These are phyloP conservation scores for Metallyticus violacea DNA, from an alignment of 2,888 invertebrate genomes.

Conservation along the genomic window DNA sequence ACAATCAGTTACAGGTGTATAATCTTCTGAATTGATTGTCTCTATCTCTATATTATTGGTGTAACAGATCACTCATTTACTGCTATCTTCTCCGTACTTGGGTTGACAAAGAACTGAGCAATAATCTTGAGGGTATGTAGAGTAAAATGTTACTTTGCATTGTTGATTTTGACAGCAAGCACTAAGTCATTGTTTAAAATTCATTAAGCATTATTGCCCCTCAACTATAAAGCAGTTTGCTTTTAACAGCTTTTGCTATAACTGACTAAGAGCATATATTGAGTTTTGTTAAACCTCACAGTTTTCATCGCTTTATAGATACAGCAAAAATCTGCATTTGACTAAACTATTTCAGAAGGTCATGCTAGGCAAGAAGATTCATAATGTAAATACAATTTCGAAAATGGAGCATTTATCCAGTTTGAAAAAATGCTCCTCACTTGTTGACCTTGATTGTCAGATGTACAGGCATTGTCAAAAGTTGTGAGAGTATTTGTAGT, in stretches of 20 bases:
- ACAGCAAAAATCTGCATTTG: not conserved
- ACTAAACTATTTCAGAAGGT: not conserved
- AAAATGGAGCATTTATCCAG: too few relatives aligned
- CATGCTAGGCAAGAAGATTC: not conserved
- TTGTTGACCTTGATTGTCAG: too few relatives aligned
- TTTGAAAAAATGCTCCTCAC: too few relatives aligned
- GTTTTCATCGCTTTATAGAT: not conserved
- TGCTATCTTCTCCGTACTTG: not conserved
- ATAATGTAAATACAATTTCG: too few relatives aligned
- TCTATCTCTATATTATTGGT: too few relatives aligned
- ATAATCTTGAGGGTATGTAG: not conserved
- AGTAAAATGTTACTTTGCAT: not conserved
- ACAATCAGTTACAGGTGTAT: too few relatives aligned
- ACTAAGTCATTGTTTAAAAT: not conserved
- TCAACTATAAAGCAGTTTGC: not conserved
- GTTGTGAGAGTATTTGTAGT: too few relatives aligned
- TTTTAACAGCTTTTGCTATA: not conserved
- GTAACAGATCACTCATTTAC: not conserved
- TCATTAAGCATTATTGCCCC: fast-evolving
- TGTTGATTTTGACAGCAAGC: not conserved
- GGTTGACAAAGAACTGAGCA: too few relatives aligned
- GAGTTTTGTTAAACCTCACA: not conserved
- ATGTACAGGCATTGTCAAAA: too few relatives aligned
- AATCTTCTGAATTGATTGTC: not conserved
- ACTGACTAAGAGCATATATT: not conserved